Conservation (phyloP, 2,888 invertebrate genomes). For the Nomada ferruginata region DNA sequence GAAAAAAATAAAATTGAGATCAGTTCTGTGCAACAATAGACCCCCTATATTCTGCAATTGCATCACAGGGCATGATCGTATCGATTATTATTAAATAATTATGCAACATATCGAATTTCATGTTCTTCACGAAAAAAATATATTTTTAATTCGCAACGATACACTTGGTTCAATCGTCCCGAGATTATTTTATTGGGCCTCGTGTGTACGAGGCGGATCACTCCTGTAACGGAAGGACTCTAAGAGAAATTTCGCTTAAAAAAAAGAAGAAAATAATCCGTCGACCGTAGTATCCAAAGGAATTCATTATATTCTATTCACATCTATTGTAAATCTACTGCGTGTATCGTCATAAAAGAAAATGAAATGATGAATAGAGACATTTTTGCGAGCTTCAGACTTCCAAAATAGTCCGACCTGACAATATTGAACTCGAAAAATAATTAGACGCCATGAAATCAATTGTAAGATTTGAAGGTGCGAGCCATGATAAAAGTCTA, state of each 20-base stretch:
- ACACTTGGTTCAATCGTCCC: slow-evolving; percentile 51
- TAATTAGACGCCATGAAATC: slow-evolving; percentile 65
- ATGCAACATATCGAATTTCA: slow-evolving; percentile 76
- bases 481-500: slow-evolving; percentile 35
- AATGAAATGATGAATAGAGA: slow-evolving; percentile 34
- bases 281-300: slow-evolving; percentile 67
- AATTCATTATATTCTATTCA: slow-evolving; percentile 64
- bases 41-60: slow-evolving; percentile 61
- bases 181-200: slow-evolving; percentile 35
- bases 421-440: slow-evolving; percentile 76
- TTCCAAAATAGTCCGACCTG: slow-evolving; percentile 73
- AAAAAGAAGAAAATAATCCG: slow-evolving; percentile 52
- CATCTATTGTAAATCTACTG: slow-evolving; percentile 68
- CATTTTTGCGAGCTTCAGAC: slow-evolving; percentile 53
- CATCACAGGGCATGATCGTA: slow-evolving; percentile 54
- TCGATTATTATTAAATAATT: slow-evolving; percentile 72
- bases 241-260: slow-evolving; percentile 21
- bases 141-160: slow-evolving; percentile 66
- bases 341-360: slow-evolving; percentile 37
- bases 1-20: background rate
- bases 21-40: slow-evolving; percentile 43
- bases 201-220: background rate
- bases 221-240: slow-evolving; percentile 17
- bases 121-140: slow-evolving; percentile 59
- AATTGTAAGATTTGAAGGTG: slow-evolving; percentile 40